A percentile compares a stretch with the other conserved stretches of the same genome.
Conservation (phyloP, 2,797 vertebrate species). For the Bucorvus abyssinicus region DNA sequence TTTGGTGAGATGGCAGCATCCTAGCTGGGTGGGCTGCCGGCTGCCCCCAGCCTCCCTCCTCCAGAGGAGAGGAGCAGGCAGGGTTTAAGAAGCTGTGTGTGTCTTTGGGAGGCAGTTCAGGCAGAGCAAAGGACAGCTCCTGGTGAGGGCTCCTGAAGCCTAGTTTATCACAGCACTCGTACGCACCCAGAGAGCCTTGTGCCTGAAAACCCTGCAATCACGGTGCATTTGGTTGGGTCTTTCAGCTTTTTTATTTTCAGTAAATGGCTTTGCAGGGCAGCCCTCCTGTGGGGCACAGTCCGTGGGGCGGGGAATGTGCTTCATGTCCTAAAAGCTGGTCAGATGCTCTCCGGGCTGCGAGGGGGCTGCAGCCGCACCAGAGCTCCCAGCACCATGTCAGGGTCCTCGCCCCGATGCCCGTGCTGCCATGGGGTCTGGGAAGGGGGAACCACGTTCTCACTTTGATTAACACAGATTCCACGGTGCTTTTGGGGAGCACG, state of each 20-base stretch:
- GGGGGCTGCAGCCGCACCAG: accelerated
- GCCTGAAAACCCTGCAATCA: neutral
- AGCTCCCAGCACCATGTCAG: neutral
- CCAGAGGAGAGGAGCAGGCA: neutral
- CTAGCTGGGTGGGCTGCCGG: neutral
- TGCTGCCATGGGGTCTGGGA: accelerated
- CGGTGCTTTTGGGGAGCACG: accelerated
- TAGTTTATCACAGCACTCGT: accelerated
- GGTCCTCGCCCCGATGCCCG: accelerated
- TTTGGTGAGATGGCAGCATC: neutral
- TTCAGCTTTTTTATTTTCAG: conserved; percentile 1
- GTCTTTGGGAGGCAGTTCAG: neutral
- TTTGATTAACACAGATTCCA: neutral
- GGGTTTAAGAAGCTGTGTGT: neutral
- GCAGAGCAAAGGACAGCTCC: neutral
- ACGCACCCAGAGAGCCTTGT: accelerated
- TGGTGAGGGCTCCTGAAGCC: neutral
- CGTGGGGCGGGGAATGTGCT: accelerated
- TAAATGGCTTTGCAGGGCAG: neutral
- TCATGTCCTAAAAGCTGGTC: neutral
- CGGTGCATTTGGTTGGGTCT: neutral
- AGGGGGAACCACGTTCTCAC: accelerated
- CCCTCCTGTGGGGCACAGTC: neutral
- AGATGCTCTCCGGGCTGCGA: neutral
- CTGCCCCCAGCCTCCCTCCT: neutral